phyloP scores from a whole-genome alignment of 1,140 invertebrate genomes.

The Gryllus bimaculatus region DNA sequence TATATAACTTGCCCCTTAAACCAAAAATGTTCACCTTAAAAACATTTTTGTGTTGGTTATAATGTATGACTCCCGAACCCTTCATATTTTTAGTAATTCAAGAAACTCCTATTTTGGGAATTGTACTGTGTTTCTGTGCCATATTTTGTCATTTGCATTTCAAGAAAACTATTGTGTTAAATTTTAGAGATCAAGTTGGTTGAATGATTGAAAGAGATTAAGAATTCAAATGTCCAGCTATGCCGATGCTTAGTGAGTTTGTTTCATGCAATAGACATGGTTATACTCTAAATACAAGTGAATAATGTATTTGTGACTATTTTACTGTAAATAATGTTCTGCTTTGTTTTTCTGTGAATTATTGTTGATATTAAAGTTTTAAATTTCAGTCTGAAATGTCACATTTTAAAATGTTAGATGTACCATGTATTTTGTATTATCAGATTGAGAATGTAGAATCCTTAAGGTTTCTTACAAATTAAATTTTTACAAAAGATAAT shows the following conservation, averaged over 20 bases:
- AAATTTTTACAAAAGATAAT: neutral
- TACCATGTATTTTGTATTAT: neutral
- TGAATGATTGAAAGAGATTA: neutral
- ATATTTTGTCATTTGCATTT: neutral
- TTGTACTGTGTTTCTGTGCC: neutral
- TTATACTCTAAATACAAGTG: neutral
- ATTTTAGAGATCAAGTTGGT: neutral
- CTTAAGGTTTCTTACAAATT: conserved; percentile 1
- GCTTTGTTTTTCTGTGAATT: neutral
- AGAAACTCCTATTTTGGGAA: too few species aligned
- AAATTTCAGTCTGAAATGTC: neutral
- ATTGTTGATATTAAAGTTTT: conserved; percentile 1
- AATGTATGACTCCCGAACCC: too few species aligned
- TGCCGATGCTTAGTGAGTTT: neutral
- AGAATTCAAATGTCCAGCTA: neutral
- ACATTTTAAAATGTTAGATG: neutral
- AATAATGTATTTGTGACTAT: neutral
- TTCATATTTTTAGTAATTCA: too few species aligned
- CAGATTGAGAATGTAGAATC: neutral
- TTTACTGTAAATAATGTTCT: neutral
- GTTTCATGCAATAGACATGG: neutral
- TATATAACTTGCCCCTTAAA: too few species aligned
- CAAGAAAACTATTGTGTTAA: neutral
- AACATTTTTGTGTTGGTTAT: too few species aligned
- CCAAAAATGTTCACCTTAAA: too few species aligned